phyloP scores from a whole-genome alignment of 2,113 vertebrate species.

The Percopsis transmontana region DNA sequence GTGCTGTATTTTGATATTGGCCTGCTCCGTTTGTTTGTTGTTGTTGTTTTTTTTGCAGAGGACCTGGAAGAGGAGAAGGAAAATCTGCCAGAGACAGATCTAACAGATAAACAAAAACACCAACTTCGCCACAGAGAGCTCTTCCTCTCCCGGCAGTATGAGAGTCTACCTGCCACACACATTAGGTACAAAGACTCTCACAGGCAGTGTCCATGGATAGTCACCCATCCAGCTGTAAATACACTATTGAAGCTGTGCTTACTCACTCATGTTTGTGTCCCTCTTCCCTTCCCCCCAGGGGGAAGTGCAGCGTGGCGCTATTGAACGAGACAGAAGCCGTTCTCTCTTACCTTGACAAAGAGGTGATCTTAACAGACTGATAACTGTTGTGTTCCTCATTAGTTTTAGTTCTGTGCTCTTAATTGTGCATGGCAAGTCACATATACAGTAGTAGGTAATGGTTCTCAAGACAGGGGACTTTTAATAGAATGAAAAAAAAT shows the following conservation, averaged over 20 bases:
- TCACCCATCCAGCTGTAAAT: constrained; percentile 36
- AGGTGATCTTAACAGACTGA: constrained; percentile 76
- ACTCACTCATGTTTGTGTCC: constrained; percentile 31
- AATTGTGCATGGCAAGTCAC: too few species aligned
- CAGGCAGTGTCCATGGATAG: constrained; percentile 41
- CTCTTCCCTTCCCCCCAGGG: constrained; percentile 75
- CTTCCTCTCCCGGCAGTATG: constrained; percentile 95
- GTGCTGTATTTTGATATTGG: not conserved
- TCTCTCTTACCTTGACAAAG: constrained; percentile 94
- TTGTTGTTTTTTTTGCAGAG: constrained; percentile 76
- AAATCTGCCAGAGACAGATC: constrained; percentile 86
- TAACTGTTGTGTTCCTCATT: not conserved
- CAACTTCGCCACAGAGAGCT: constrained; percentile 96
- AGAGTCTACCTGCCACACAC: constrained; percentile 93
- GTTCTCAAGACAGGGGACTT: too few species aligned
- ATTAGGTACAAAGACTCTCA: constrained; percentile 82
- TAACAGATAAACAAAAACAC: constrained; percentile 97
- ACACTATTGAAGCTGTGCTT: constrained; percentile 6
- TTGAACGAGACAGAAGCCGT: constrained; percentile 96
- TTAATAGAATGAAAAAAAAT: too few species aligned
- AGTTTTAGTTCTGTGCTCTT: not conserved
- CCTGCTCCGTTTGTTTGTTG: not conserved
- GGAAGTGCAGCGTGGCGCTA: constrained; percentile 95
- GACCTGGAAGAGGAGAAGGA: constrained; percentile 97
- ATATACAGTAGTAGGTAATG: too few species aligned